phyloP scores from a whole-genome alignment of 2,888 invertebrate species.

The Pseudolycoriella hygida region DNA sequence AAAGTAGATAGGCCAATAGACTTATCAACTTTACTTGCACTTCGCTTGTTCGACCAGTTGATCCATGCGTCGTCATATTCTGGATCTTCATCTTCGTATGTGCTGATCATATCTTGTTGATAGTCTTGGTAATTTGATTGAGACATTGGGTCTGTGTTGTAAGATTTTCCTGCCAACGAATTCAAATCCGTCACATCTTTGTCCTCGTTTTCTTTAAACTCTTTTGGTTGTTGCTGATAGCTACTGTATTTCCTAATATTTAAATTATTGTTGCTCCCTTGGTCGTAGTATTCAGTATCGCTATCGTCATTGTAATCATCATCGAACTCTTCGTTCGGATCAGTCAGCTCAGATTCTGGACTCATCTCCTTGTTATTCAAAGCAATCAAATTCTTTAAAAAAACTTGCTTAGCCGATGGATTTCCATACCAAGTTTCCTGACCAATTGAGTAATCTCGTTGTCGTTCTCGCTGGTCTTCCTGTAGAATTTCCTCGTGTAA shows the following conservation, averaged over 20 bases:
- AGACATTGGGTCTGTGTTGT: constrained; percentile 29
- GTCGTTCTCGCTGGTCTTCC: constrained; percentile 38
- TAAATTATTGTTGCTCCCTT: constrained; percentile 7
- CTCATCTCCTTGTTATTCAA: constrained; percentile 33
- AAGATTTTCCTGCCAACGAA: constrained; percentile 36
- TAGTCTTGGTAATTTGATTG: constrained; percentile 14
- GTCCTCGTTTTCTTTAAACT: constrained; percentile 32
- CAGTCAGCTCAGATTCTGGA: constrained; percentile 37
- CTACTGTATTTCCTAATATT: constrained; percentile 10
- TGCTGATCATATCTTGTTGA: not conserved
- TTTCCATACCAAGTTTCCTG: constrained; percentile 47
- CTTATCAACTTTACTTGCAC: constrained; percentile 5
- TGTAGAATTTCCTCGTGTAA: constrained; percentile 40
- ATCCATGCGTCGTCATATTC: constrained; percentile 28
- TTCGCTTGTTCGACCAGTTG: constrained; percentile 31
- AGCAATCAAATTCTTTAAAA: constrained; percentile 43
- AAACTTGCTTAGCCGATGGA: constrained; percentile 23
- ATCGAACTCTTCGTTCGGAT: not conserved
- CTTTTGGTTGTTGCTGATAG: constrained; percentile 4
- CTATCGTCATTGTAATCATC: not conserved
- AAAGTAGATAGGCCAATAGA: not conserved
- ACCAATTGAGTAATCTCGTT: constrained; percentile 19
- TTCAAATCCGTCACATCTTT: constrained; percentile 47
- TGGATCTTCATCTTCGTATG: constrained; percentile 12
- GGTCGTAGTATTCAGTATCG: not conserved